Base-by-base conservation (phyloP, 1,140 invertebrate species). In the Brachystomella parvula region DNA sequence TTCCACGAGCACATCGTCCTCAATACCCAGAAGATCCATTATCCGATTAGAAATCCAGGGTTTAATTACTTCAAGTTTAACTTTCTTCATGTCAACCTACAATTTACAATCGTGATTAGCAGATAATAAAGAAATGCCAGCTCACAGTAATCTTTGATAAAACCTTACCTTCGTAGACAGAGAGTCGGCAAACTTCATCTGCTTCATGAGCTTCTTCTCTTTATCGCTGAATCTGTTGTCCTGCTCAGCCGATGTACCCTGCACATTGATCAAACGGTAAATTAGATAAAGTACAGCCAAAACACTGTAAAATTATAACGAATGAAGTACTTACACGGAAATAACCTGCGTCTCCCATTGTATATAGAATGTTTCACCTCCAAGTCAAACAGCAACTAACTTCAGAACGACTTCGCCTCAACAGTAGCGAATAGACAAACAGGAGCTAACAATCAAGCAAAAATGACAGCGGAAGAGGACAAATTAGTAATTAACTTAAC, bases 201-300 rank as follows among this genome's bases (percentile, higher is more conserved):
- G 90, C 78, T 98, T 99, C 77, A 99, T 85, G 44, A 99, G 82
- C 76, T 99, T 99, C 79, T 99, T 98, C 80, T 98, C 94, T 79
- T 99, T 99, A 79, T 99, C 95, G 76, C 93, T 92, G 81, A 99
- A 99, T 71, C 96, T 86, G 75, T 93, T 98, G 79, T 99, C 96
- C 80, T 99, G 96, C 76, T 98, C 94, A 47, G 95, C 91, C 74
- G 89, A 96, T 31, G 96, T 99, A 53, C 96, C 96, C 94, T 97
- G 76, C 44, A 75, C 69, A 63, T 26, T 26, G 3, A 32, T 32
- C 15, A 26, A 31, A 64, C 24, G 21, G 39, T 30, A 31, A 32
- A 26, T 61, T 32, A 49, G 17, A 35, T 24, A 44, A 2, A 19
- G 3, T 28, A 60, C 35, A 63, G 63, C 2, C 24, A 30, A 61